These are phyloP conservation scores for Vimba vimba DNA, from an alignment of 2,113 vertebrate genomes.

Conservation along the genomic window DNA sequence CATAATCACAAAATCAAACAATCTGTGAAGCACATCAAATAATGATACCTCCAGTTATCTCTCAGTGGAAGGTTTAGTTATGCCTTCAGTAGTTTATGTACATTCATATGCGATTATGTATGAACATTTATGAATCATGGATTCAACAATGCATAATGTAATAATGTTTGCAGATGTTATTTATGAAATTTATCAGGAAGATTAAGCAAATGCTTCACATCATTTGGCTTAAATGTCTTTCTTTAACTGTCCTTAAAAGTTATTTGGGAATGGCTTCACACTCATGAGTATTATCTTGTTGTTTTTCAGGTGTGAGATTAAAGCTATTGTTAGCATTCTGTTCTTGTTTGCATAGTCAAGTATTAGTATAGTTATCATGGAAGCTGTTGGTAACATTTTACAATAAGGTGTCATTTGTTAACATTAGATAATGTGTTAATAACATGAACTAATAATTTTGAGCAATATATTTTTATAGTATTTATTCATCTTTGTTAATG, in stretches of 20 bases:
- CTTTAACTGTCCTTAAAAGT: not conserved
- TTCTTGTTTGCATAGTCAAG: not conserved
- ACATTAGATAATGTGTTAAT: no score
- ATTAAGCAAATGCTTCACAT: not conserved
- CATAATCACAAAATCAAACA: constrained; percentile 6
- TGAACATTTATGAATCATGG: not conserved
- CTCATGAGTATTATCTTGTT: not conserved
- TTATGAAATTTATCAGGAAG: not conserved
- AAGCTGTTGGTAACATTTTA: no score
- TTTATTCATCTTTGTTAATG: no score
- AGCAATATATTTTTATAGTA: no score
- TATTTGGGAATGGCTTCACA: not conserved
- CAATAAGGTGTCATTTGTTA: no score
- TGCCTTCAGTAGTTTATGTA: not conserved
- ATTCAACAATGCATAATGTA: not conserved
- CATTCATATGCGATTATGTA: not conserved
- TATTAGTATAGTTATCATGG: not conserved
- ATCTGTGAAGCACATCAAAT: constrained; percentile 3
- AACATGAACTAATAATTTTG: no score
- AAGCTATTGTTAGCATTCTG: constrained; percentile 10
- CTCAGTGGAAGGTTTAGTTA: not conserved
- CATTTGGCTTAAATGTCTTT: not conserved
- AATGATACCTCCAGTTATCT: not conserved
- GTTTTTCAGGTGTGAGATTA: not conserved
- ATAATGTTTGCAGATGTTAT: not conserved